Evolutionary conservation across 2,797 vertebrate genomes (phyloP), one percentile per base, ranked within the genome.

Genomic region (Anabas testudineus): DNA sequence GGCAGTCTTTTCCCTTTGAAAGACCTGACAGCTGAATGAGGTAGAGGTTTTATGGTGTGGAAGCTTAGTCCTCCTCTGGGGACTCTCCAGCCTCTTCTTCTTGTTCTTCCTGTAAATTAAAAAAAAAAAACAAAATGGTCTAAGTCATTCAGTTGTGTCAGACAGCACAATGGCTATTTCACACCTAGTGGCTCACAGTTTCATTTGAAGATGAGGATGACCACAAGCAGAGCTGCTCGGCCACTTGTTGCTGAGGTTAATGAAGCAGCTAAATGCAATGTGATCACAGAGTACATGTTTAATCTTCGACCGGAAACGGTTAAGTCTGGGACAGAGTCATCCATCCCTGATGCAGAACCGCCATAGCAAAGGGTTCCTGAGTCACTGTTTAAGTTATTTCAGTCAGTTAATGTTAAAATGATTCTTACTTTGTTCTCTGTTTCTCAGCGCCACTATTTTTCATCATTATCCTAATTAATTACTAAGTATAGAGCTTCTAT

Each of bases 11-110:
- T 96, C 95, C 95, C 95, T 96, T 95, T 91, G 87, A 96, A 95
- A 96, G 95, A 96, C 94, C 93, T 95, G 96, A 95, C 95, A 95
- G 95, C 93, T 95, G 94, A 85, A 94, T 97, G 97, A 97, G 96
- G 97, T 98, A 98, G 97, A 96, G 95, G 93, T 95, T 76, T 90
- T 91, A 90, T 80, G 89, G 74, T 81, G 92, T 81, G 70, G 92
- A 88, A 81, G 91, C 91, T 95, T 95, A 97, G 83, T 97, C 96
- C 66, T 95, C 96, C 87, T 95, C 95, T 82, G 95, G 95, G 80
- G 94, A 96, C 80, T 96, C 96, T 16, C 94, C 96, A 73, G 93
- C 95, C 14, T 96, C 96, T 83, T 95, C 96, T 84, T 95, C 96
- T 39, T 74, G 94, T 91, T 96, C 94, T 94, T 96, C 95, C 96